Base-by-base conservation (phyloP, 2,888 invertebrate genomes). In the Plusia festucae region DNA sequence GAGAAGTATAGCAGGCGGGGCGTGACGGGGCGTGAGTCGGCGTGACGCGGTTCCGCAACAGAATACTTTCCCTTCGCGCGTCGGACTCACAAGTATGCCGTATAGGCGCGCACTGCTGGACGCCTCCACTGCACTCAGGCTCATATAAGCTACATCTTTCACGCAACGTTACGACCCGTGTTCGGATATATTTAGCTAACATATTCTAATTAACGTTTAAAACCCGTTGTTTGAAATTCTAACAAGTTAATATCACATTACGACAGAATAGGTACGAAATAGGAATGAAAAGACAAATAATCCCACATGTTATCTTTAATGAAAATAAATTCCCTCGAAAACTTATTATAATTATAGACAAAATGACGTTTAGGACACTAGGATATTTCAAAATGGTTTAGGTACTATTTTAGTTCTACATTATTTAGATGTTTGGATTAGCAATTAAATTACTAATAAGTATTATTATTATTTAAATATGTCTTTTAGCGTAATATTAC, bases 31-130 rank as follows among this genome's bases (percentile, higher is more conserved):
- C 80, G 82, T 80, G 84, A 82, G 81, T 81, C 73, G 78, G 79
- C 80, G 82, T 80, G 84, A 82, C 81, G 82, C 73, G 80, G 82
- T 87, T 88, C 85, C 85, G 86, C 86, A 87, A 85, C 81, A 84
- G 79, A 86, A 85, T 82, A 85, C 90, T 90, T 90, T 90, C 89
- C 85, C 88, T 88, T 88, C 71, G 79, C 79, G 74, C 70, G 76
- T 66, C 71, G 65, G 58, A 69, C 74, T 56, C 70, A 57, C 70
- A 69, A 65, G 60, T 67, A 11, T 49, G 16, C 46, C 16, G 46
- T 18, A 18, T 18, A 82, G 75, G 78, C 66, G 81, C 73, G 75
- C 75, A 84, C 85, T 83, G 80, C 59, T 80, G 52, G 62, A 70
- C 58, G 55, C 54, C 46, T 59, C 76, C 64, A 66, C 66, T 65